Evolutionary conservation across 2,888 invertebrate species (phyloP).

Genomic region (Stenichneumon culpator): DNA sequence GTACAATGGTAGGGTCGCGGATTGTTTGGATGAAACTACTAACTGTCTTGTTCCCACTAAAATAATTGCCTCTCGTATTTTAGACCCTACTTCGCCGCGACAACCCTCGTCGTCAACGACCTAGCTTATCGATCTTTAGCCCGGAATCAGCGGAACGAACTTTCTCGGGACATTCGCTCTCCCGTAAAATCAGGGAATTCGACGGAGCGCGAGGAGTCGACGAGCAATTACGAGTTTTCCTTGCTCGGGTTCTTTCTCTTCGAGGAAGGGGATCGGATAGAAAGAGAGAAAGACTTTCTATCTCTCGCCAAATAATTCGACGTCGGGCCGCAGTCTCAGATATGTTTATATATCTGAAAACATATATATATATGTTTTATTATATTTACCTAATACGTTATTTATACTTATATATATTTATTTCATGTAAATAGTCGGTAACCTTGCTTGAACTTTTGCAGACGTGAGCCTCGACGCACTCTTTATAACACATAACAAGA

Average conservation of each 20-base stretch:
- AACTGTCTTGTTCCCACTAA: not conserved
- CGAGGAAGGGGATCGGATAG: not conserved
- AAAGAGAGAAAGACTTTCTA: conserved; percentile 26
- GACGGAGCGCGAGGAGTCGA: not conserved
- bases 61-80: not conserved
- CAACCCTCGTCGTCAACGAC: not conserved
- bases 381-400: no score
- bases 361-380: no score
- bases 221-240: conserved; percentile 51
- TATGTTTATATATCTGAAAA: no score
- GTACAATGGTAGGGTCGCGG: not conserved
- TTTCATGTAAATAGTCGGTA: no score
- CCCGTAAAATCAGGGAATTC: conserved; percentile 36
- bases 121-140: conserved; percentile 28
- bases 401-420: no score
- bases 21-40: not conserved
- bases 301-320: conserved; percentile 34
- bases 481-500: no score
- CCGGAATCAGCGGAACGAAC: conserved; percentile 22
- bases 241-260: not conserved
- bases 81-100: not conserved
- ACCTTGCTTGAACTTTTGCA: no score
- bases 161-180: conserved; percentile 18
- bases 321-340: no score
- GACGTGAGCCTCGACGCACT: no score